Conservation (phyloP, 1,140 invertebrate species). For the Formica selysi region DNA sequence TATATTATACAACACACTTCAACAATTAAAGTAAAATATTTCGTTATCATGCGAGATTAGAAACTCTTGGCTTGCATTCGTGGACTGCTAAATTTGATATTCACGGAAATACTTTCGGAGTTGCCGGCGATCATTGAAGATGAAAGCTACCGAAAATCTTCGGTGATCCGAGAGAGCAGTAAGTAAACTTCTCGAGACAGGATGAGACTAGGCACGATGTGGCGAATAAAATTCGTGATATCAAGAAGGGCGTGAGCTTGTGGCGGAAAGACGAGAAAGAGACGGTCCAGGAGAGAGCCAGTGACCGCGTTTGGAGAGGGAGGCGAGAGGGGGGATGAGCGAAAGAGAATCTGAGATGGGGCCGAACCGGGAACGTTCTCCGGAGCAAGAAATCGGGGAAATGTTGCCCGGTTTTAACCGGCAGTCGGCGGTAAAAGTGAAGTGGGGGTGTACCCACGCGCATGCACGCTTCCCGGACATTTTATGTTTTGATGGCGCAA, state of each 20-base stretch:
- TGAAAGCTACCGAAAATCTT: conserved; percentile 4
- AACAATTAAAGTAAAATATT: too few species aligned
- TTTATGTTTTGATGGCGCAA: conserved; percentile 87
- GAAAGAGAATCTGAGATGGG: conserved; percentile 36
- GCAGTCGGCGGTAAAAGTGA: conserved; percentile 79
- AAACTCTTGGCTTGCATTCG: background rate
- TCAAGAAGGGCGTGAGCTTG: conserved; percentile 44
- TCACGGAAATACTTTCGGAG: background rate
- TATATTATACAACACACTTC: too few species aligned
- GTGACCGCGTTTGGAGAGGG: background rate
- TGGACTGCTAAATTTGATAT: background rate
- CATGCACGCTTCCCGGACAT: conserved; percentile 83
- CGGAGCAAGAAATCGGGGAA: conserved; percentile 70
- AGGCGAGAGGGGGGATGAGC: background rate
- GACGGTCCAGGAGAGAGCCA: background rate
- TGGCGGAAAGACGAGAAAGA: conserved; percentile 15
- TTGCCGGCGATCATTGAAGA: background rate
- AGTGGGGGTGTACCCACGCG: conserved; percentile 83
- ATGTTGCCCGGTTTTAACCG: conserved; percentile 74
- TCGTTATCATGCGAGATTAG: too few species aligned
- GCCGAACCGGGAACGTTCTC: conserved; percentile 49
- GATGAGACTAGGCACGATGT: background rate
- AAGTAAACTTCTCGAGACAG: background rate
- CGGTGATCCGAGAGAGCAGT: conserved; percentile 1
- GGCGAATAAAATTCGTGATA: conserved; percentile 37